These are phyloP conservation scores for Halcyon senegalensis DNA, from an alignment of 2,113 vertebrate genomes.

Conservation along the genomic window DNA sequence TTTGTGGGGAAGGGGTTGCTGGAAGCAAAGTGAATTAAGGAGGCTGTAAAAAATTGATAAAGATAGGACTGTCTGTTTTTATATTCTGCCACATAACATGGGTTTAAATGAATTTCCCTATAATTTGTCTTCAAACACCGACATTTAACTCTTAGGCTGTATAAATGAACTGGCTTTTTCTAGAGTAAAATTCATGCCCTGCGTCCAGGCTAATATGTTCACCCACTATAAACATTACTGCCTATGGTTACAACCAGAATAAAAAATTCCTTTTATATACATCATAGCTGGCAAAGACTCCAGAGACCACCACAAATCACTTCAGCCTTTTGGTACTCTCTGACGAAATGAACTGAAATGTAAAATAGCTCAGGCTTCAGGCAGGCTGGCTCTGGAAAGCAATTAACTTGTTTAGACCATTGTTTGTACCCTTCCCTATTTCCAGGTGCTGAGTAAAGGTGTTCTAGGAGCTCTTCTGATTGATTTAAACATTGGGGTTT, in stretches of 20 bases:
- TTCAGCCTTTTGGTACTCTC: constrained; percentile 62
- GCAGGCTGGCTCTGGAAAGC: constrained; percentile 53
- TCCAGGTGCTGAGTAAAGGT: constrained; percentile 45
- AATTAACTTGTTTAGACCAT: constrained; percentile 64
- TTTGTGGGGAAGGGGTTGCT: constrained; percentile 30
- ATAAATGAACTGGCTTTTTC: constrained; percentile 75
- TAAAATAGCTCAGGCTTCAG: constrained; percentile 53
- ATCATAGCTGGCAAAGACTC: constrained; percentile 71
- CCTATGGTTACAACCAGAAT: constrained; percentile 75
- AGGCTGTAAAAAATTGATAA: constrained; percentile 60
- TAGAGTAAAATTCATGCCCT: constrained; percentile 76
- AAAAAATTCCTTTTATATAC: constrained; percentile 76
- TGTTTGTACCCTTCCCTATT: constrained; percentile 47
- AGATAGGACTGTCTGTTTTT: constrained; percentile 67
- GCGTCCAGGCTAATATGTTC: constrained; percentile 74
- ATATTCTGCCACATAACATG: constrained; percentile 69
- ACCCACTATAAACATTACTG: constrained; percentile 76
- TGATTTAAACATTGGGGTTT: constrained; percentile 44
- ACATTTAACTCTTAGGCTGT: constrained; percentile 75
- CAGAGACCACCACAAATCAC: constrained; percentile 72
- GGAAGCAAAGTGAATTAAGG: constrained; percentile 58
- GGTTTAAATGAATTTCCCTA: constrained; percentile 75
- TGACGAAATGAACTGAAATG: constrained; percentile 61
- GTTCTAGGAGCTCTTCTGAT: constrained; percentile 31
- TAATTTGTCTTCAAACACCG: constrained; percentile 74